Evolutionary conservation across 1,140 invertebrate genomes (phyloP), one percentile per base, ranked within the genome.

Genomic region (Heliconius himera): DNA sequence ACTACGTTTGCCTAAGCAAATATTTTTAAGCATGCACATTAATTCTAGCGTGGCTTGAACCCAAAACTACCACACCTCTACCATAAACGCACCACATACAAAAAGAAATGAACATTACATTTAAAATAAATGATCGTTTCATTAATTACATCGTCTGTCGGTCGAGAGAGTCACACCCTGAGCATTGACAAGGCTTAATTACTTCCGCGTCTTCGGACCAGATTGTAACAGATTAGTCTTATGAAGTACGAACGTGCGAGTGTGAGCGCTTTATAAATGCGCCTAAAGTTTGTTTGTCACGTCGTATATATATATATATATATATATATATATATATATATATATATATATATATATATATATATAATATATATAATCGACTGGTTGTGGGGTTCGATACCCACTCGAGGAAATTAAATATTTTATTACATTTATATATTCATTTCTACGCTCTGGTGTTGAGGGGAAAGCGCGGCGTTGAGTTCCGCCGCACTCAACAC

Each of bases 211-310:
- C 70, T 72, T 72, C 70, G 36, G 6, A 29, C 56, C 33, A 41
- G 60, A 76, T 66, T 70, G 60, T 49, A 70, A 41, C 41, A 29
- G 72, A 78, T 73, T 73, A 56, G 60, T 78, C 71, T 18, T 74
- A 66, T 6, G n/a, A 51, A 56, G 8, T 20, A 54, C 51, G 18
- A 18, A 51, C 56, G 54, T 60, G n/a, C n/a, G 26, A 29, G 60
- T 29, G 22, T 9, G 54, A 56, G 38, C 18, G 0, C 22, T n/a
- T 51, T 74, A 51, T 74, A 74, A 49, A 49, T 74, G 49, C n/a
- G 56, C 11, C 56, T 66, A 29, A 22, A 26, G 26, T 66, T 66
- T 29, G 26, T 66, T 26, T 26, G 11, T 66, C 60, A 66, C 54
- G n/a, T 56, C 20, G 54, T 8, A 36, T 36, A 0, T 36, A 36